A percentile compares a stretch with the other conserved stretches of the same genome.
These are phyloP conservation scores for Xenopus tropicalis DNA, from an alignment of 2,113 vertebrate species.

Conservation along the genomic window DNA sequence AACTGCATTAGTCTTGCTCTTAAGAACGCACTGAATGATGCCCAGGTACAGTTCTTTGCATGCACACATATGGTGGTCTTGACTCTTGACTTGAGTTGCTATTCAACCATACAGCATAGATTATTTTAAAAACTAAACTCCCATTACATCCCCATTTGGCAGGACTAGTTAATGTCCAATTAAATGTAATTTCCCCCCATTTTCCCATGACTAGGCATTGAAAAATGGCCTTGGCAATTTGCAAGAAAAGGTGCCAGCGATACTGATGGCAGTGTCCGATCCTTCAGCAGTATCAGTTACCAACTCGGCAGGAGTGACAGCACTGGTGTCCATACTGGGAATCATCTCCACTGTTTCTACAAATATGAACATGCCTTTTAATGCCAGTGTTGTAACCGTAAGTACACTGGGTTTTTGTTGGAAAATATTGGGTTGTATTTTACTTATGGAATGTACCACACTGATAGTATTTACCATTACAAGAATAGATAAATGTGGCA, in stretches of 20 bases:
- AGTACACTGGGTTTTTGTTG: not conserved
- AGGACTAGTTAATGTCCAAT: too few relatives aligned
- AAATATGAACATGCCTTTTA: not conserved
- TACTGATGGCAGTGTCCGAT: slow-evolving; percentile 11
- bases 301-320: slow-evolving; percentile 3
- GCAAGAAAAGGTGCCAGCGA: slow-evolving; percentile 16
- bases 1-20: slow-evolving; percentile 26
- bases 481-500: too few relatives aligned
- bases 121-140: too few relatives aligned
- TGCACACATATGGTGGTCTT: too few relatives aligned
- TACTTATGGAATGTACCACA: too few relatives aligned
- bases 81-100: too few relatives aligned
- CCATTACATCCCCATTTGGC: too few relatives aligned
- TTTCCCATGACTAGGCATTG: not conserved
- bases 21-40: not conserved
- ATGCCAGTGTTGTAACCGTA: slow-evolving; percentile 18
- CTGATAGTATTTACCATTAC: too few relatives aligned
- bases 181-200: too few relatives aligned
- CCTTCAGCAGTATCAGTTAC: not conserved
- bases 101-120: too few relatives aligned
- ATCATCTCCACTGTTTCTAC: slow-evolving; percentile 9
- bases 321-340: slow-evolving; percentile 1
- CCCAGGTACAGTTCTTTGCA: slow-evolving; percentile 11
- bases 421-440: too few relatives aligned
- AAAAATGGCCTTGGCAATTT: slow-evolving; percentile 21